Evolutionary conservation across 2,888 invertebrate species (phyloP), one percentile per base, ranked within the genome.

Genomic region (Argyra leucocephala): DNA sequence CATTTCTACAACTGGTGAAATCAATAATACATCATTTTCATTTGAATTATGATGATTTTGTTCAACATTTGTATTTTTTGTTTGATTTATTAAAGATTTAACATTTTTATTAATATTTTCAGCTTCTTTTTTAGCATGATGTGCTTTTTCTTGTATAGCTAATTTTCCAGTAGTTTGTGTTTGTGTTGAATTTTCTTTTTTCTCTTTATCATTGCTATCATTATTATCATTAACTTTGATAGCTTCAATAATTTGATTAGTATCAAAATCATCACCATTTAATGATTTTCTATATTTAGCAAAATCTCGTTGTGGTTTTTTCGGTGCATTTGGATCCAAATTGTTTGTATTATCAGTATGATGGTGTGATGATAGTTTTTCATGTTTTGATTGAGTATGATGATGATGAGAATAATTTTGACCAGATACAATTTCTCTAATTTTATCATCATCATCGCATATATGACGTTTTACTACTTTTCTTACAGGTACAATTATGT

Each of bases 261-360:
- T 48, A 15, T 48, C 48, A n/a, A 48, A 48, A 18, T 48, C 48
- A 48, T 48, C 48, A 48, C 21, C 24, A 31, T 66, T 64, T 22
- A 64, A 59, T 21, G 64, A 48, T 48, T 67, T 67, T 64, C 63
- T 65, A 64, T 70, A 71, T 63, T 69, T 69, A 22, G 66, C 63
- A 59, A 72, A 71, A 61, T 72, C 71, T n/a, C 71, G 65, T 59
- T 69, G 67, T 10, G 71, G 71, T 68, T 72, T 72, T 58, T 68
- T 67, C n/a, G 71, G 71, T 26, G 69, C 68, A 64, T 48, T 58
- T 31, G 64, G 60, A 65, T 68, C 68, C 6, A 36, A 37, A n/a
- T 57, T 57, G 15, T 48, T 58, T 23, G 12, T 23, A 59, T 59
- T 23, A 23, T 58, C 22, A 58, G 22, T 24, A 36, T 63, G 26